A percentile compares a stretch with the other conserved stretches of the same genome.
Conservation (phyloP, 1,140 invertebrate species). For the Euura saliciscinereae region DNA sequence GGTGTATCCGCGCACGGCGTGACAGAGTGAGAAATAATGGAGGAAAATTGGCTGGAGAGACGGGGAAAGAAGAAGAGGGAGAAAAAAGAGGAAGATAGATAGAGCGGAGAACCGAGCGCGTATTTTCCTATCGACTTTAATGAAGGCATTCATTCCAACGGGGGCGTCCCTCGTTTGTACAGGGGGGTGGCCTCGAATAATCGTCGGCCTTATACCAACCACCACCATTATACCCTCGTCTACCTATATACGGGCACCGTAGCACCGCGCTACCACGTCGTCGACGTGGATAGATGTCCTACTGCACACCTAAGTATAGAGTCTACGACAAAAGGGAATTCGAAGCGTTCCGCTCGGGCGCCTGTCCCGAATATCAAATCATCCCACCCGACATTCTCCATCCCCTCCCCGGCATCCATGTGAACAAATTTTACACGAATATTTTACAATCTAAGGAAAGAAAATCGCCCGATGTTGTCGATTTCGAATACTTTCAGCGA, state of each 20-base stretch:
- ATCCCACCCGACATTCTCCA: no score
- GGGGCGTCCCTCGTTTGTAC: background rate
- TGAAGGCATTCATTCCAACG: constrained; percentile 2
- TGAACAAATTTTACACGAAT: no score
- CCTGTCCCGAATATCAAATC: background rate
- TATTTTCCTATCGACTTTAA: constrained; percentile 7
- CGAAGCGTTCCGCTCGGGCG: background rate
- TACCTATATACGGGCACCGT: background rate
- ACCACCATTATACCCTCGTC: background rate
- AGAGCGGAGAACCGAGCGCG: background rate
- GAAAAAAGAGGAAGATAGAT: background rate
- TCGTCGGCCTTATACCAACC: background rate
- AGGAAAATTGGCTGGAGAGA: background rate
- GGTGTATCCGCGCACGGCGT: background rate
- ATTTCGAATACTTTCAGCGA: no score
- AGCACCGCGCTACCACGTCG: background rate
- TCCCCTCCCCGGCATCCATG: no score
- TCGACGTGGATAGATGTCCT: no score
- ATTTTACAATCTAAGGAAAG: no score
- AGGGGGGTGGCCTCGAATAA: background rate
- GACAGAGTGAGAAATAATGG: constrained; percentile 7
- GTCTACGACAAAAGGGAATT: background rate
- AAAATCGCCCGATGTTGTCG: no score
- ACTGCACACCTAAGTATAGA: no score
- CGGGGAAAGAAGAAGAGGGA: background rate